A percentile compares a stretch with the other conserved stretches of the same genome.
phyloP scores from a whole-genome alignment of 37 sponge, comb jelly and placozoan genomes.

The Eunapius fragilis region DNA sequence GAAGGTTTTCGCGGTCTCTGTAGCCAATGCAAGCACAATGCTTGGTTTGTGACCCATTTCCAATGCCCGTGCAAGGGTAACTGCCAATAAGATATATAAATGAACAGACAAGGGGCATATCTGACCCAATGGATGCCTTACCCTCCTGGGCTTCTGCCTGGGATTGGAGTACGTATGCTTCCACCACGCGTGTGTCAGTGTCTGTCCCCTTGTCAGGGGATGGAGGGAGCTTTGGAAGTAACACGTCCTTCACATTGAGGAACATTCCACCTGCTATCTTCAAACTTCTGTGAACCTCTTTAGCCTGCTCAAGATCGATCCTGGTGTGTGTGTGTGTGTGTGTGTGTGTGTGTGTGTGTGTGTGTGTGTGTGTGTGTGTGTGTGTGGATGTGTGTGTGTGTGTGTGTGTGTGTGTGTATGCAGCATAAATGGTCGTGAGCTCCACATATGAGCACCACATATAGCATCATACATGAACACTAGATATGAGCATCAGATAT shows the following conservation, averaged over 20 bases:
- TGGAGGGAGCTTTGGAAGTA: constrained; percentile 81
- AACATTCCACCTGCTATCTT: constrained; percentile 91
- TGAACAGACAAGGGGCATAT: no score
- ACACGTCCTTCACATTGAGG: constrained; percentile 63
- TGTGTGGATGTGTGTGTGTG: no score
- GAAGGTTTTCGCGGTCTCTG: constrained; percentile 84
- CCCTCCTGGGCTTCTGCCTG: constrained; percentile 96
- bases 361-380: no score
- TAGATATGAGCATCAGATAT: background rate
- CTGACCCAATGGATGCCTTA: background rate
- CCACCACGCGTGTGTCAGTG: constrained; percentile 81
- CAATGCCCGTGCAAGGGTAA: constrained; percentile 95
- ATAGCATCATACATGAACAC: no score
- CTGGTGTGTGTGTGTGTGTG: no score
- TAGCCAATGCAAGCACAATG: constrained; percentile 82
- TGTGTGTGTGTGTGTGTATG: no score
- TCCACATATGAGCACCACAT: no score
- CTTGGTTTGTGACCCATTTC: constrained; percentile 94
- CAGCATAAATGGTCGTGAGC: no score
- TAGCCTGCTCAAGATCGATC: constrained; percentile 85
- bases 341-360: no score
- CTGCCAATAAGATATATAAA: background rate
- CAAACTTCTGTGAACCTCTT: constrained; percentile 90
- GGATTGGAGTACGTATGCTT: constrained; percentile 91
- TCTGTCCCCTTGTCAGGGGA: constrained; percentile 84